Conservation (phyloP, 2,797 vertebrate genomes). For the Oryzias dopingdopingensis region DNA sequence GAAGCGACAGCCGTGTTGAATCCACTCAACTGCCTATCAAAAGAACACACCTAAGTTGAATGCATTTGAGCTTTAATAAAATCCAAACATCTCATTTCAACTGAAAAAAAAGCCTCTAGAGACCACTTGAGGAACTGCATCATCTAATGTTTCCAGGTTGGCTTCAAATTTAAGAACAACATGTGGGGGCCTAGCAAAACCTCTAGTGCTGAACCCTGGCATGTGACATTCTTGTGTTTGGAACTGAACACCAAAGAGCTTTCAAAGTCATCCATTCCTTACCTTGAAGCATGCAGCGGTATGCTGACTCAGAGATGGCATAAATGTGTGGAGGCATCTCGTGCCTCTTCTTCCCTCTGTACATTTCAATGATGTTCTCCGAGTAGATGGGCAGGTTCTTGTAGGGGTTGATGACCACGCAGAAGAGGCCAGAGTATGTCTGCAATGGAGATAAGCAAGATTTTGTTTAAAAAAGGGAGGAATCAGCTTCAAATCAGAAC, state of each 20-base stretch:
- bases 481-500: neutral
- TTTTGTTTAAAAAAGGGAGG: neutral
- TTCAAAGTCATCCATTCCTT: slow-evolving; percentile 13
- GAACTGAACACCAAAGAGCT: neutral
- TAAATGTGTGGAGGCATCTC: slow-evolving; percentile 98
- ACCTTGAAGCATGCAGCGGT: slow-evolving; percentile 99
- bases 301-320: slow-evolving; percentile 94
- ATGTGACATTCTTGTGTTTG: neutral
- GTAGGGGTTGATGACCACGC: slow-evolving; percentile 97
- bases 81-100: no score
- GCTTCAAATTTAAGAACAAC: no score
- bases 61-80: no score
- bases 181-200: no score
- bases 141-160: no score
- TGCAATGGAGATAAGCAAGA: slow-evolving; percentile 48
- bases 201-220: neutral
- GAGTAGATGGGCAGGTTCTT: slow-evolving; percentile 98
- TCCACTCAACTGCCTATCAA: no score
- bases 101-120: no score
- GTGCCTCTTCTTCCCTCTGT: slow-evolving; percentile 94
- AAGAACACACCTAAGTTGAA: no score
- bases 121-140: no score
- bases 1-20: no score
- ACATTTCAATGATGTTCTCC: slow-evolving; percentile 98
- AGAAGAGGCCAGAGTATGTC: slow-evolving; percentile 97